These are phyloP conservation scores for Choloepus didactylus DNA, from an alignment of 2,797 vertebrate species.

Conservation along the genomic window DNA sequence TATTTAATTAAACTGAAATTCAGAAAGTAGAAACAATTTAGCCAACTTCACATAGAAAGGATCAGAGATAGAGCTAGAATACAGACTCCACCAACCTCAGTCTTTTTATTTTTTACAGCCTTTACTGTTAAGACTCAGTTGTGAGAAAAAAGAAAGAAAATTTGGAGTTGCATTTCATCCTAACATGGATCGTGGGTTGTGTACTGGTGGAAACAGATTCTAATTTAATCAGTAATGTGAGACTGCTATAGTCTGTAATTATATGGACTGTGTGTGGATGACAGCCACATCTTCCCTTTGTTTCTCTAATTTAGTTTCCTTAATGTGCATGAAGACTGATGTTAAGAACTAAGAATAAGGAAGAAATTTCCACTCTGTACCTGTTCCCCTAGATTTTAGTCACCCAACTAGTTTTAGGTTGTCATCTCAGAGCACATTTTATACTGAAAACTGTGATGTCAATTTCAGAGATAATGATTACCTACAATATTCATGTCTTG, in stretches of 20 bases:
- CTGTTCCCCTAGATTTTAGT: neutral
- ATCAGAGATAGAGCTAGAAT: neutral
- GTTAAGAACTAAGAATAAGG: neutral
- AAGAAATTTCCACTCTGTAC: neutral
- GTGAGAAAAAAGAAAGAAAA: neutral
- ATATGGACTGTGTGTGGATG: neutral
- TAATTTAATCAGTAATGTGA: neutral
- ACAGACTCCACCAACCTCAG: too few relatives aligned
- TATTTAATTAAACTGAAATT: neutral
- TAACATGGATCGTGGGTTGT: neutral
- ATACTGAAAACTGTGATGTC: neutral
- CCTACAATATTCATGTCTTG: neutral
- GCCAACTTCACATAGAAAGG: neutral
- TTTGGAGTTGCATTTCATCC: neutral
- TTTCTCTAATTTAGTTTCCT: neutral
- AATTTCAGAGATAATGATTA: neutral
- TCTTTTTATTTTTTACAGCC: neutral
- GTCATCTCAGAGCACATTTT: neutral
- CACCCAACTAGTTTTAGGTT: neutral
- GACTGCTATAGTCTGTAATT: neutral
- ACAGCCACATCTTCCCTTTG: neutral
- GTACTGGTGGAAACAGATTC: neutral
- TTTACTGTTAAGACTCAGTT: neutral
- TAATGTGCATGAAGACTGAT: neutral
- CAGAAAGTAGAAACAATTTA: neutral